Evolutionary conservation across 1,140 invertebrate species (phyloP).

Genomic region (Lutraria rhynchaena): DNA sequence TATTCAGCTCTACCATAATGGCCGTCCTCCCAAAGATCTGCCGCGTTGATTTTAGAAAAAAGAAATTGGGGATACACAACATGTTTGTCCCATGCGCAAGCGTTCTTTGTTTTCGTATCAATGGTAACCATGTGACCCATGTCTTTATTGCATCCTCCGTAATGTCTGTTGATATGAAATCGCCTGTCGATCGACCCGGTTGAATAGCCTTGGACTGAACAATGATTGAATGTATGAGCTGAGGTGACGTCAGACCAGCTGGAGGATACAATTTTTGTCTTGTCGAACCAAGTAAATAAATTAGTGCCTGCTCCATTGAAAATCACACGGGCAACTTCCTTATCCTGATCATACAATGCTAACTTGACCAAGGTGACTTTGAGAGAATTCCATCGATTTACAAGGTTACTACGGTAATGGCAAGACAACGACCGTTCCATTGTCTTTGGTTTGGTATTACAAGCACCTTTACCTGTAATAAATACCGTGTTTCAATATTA

Average conservation of each 20-base stretch:
- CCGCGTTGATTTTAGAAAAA: constrained; percentile 29
- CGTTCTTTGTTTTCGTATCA: neutral
- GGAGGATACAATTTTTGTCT: neutral
- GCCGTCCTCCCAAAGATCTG: constrained; percentile 20
- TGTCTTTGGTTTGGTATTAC: neutral
- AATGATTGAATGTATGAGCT: constrained; percentile 12
- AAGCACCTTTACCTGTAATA: constrained; percentile 19
- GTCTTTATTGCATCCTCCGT: constrained; percentile 18
- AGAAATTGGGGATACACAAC: constrained; percentile 22
- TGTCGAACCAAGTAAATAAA: constrained; percentile 24
- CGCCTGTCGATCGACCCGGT: neutral
- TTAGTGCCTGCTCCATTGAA: constrained; percentile 19
- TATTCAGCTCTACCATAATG: too few species aligned
- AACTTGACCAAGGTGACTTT: constrained; percentile 22
- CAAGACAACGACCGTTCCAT: constrained; percentile 15
- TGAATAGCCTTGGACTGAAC: neutral
- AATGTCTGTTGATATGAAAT: constrained; percentile 27
- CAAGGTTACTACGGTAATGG: constrained; percentile 1
- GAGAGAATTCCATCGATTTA: neutral
- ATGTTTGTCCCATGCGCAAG: constrained; percentile 13
- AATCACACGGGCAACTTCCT: constrained; percentile 33
- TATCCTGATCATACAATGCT: constrained; percentile 9
- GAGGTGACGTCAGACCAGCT: constrained; percentile 30
- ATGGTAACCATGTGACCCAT: neutral
- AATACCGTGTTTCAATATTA: too few species aligned